Conservation (phyloP, 2,113 vertebrate genomes). For the Prinia subflava region DNA sequence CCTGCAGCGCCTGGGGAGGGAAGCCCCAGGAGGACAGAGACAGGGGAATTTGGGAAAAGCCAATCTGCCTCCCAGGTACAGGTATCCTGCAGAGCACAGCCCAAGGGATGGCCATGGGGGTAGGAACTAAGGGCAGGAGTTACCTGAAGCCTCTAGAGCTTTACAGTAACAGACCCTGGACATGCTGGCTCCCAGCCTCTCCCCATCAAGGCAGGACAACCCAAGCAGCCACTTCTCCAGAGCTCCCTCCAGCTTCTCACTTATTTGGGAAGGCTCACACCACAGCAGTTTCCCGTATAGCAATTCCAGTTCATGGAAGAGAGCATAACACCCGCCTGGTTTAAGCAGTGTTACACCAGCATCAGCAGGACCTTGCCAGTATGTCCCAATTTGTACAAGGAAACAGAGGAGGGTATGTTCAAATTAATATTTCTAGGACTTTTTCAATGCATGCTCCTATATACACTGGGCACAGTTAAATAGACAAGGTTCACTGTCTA, state of each 20-base stretch:
- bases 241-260: not conserved
- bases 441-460: not conserved
- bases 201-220: not conserved
- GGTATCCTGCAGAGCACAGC: not conserved
- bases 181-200: not conserved
- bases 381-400: not conserved
- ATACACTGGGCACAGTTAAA: not conserved
- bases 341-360: not conserved
- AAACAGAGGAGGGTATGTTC: not conserved
- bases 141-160: not conserved
- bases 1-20: not conserved
- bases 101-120: not conserved
- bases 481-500: not conserved
- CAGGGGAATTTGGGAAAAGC: not conserved
- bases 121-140: not conserved
- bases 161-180: not conserved
- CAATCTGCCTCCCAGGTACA: not conserved
- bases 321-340: rapidly evolving
- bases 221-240: not conserved
- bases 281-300: not conserved
- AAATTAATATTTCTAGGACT: not conserved
- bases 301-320: not conserved
- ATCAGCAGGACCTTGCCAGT: not conserved
- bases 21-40: not conserved
- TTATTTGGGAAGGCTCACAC: not conserved